Conservation (phyloP, 2,113 vertebrate species). For the Speoplatyrhinus poulsoni region DNA sequence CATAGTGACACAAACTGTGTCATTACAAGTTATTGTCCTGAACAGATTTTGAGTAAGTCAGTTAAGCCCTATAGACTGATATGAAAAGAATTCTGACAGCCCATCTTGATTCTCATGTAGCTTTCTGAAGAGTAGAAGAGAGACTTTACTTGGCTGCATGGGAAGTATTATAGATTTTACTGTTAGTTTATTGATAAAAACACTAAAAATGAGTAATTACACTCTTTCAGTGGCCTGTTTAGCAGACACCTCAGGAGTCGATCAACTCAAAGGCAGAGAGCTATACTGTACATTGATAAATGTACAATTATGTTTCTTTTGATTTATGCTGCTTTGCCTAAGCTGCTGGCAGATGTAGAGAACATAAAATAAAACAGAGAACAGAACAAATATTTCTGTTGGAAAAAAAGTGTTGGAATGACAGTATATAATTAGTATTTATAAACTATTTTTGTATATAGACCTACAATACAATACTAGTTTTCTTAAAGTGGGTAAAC, state of each 20-base stretch:
- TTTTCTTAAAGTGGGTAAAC: too few species aligned
- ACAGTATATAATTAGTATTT: too few species aligned
- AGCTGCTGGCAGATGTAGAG: conserved; percentile 24
- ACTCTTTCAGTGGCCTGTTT: conserved; percentile 60
- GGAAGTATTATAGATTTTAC: conserved; percentile 66
- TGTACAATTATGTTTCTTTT: conserved; percentile 40
- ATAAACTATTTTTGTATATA: too few species aligned
- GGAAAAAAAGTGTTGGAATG: too few species aligned
- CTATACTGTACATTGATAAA: conserved; percentile 59
- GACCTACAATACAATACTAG: too few species aligned
- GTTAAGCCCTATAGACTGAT: conserved; percentile 10
- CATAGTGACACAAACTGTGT: too few species aligned
- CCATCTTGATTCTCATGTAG: conserved; percentile 15
- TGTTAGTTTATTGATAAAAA: conserved; percentile 65
- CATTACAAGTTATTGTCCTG: background rate
- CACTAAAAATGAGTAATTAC: conserved; percentile 67
- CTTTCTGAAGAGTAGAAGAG: conserved; percentile 30
- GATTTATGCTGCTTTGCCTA: conserved; percentile 12
- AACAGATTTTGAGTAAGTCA: conserved; percentile 14
- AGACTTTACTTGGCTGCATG: conserved; percentile 53
- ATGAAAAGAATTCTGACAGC: conserved; percentile 6
- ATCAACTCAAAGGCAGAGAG: conserved; percentile 48
- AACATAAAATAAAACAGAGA: conserved; percentile 13
- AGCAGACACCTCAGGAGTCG: conserved; percentile 58
- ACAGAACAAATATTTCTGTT: conserved; percentile 3